A percentile compares a stretch with the other conserved stretches of the same genome.
Conservation (phyloP, 2,888 invertebrate species). For the Prionchulus punctatus region DNA sequence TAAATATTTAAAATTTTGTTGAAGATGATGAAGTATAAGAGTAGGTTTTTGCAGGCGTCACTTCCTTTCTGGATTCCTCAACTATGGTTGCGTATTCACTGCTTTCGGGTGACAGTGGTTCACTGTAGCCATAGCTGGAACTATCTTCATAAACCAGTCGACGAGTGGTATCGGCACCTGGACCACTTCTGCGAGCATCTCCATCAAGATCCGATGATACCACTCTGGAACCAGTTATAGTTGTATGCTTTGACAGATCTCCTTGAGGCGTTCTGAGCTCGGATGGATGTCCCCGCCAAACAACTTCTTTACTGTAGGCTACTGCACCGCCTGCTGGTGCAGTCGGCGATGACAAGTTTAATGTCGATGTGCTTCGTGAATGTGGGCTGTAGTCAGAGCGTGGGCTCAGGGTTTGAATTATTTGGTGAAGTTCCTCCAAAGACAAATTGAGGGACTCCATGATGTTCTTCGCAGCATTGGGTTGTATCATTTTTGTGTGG, state of each 20-base stretch:
- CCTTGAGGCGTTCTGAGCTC: conserved; percentile 20
- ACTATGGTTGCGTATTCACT: too few relatives aligned
- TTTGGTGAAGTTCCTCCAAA: conserved; percentile 14
- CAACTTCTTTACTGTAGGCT: conserved; percentile 15
- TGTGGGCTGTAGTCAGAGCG: neutral
- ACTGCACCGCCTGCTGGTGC: too few relatives aligned
- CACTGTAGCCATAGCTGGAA: too few relatives aligned
- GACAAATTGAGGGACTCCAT: conserved; percentile 21
- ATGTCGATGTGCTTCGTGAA: too few relatives aligned
- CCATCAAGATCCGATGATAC: too few relatives aligned
- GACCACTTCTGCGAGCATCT: too few relatives aligned
- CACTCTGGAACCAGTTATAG: neutral
- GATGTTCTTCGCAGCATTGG: conserved; percentile 21
- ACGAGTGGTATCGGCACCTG: neutral
- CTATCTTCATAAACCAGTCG: neutral
- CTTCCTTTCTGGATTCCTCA: too few relatives aligned
- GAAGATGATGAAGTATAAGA: too few relatives aligned
- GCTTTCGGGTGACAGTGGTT: too few relatives aligned
- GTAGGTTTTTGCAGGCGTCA: too few relatives aligned
- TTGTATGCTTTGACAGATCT: conserved; percentile 2
- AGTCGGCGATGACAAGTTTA: neutral
- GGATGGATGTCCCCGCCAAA: conserved; percentile 23
- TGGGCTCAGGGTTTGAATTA: neutral
- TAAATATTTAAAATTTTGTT: too few relatives aligned
- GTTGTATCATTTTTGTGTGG: conserved; percentile 48